These are phyloP conservation scores for Sebastes hubbsi DNA, from an alignment of 2,797 vertebrate species.

Conservation along the genomic window DNA sequence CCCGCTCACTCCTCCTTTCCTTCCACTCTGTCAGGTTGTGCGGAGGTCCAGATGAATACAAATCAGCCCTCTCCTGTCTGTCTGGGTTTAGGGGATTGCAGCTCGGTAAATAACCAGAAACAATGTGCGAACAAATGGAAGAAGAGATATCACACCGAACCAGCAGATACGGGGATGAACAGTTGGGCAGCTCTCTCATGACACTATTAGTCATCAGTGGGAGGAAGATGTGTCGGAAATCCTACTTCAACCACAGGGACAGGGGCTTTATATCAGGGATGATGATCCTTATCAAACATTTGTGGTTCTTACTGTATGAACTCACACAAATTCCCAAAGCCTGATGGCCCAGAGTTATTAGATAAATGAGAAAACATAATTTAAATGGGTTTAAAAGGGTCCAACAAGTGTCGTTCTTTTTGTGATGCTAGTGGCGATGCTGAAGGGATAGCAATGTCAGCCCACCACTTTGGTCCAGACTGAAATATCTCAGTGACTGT, in stretches of 20 bases:
- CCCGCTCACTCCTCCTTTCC: slow-evolving; percentile 31
- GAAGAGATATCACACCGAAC: slow-evolving; percentile 42
- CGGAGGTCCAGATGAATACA: slow-evolving; percentile 69
- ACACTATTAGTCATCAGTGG: slow-evolving; percentile 49
- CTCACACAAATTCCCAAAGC: slow-evolving; percentile 1
- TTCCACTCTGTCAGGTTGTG: slow-evolving; percentile 32
- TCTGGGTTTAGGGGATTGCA: slow-evolving; percentile 60
- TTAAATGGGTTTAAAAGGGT: background rate
- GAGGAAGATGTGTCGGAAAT: slow-evolving; percentile 32
- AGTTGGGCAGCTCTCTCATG: slow-evolving; percentile 50
- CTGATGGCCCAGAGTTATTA: background rate
- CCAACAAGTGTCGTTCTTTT: background rate
- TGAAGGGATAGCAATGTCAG: background rate
- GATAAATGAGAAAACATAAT: background rate
- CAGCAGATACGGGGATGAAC: slow-evolving; percentile 45
- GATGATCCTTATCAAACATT: slow-evolving; percentile 38
- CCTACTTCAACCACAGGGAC: slow-evolving; percentile 22
- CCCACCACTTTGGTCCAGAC: background rate
- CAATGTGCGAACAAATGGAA: slow-evolving; percentile 57
- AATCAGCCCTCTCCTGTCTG: slow-evolving; percentile 62
- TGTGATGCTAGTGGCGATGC: background rate
- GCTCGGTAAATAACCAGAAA: slow-evolving; percentile 71
- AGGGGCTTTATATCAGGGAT: slow-evolving; percentile 20
- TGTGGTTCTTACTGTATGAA: slow-evolving; percentile 5
- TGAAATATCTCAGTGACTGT: background rate